Base-by-base conservation (phyloP, 2,888 invertebrate genomes). In the Heliconius sara region DNA sequence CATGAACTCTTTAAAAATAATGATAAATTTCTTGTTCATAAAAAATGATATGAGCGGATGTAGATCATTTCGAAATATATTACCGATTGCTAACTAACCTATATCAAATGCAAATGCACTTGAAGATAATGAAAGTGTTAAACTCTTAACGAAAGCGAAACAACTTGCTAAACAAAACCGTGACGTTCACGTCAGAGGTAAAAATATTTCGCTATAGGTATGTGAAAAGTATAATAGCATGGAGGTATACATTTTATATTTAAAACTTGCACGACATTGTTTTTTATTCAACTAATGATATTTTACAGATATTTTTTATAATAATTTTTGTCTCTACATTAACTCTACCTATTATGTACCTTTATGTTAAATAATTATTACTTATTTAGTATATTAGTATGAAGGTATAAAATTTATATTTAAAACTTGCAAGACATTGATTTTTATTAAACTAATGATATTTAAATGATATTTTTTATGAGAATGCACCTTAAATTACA, bases 91-190 rank as follows among this genome's bases (percentile, higher is more conserved):
- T n/a, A 43, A 70, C n/a, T 30, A 52, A 72, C 52, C 52, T 72
- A 72, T 72, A 71, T 65, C 22, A 47, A 39, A 78, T 72, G 47
- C 63, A 68, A 74, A 81, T 77, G 75, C 57, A 77, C 70, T 75
- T n/a, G 30, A 67, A 75, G 75, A 68, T 73, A 77, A 80, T 76
- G 80, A 80, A 78, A 81, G 81, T 81, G 81, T 70, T 68, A 39
- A 65, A 76, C 57, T 57, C 47, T 77, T 76, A 79, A 77, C 77
- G 83, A 83, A 83, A 83, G 83, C 79, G 80, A 83, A 81, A 81
- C 75, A 66, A 76, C 71, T 67, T 67, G 81, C 81, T 81, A 82
- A 83, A 80, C 77, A 76, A 25, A 77, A 77, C 70, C 71, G 65
- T 65, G 52, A 71, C 77, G 39, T 77, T 65, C 39, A 71, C 71